Evolutionary conservation across 2,113 vertebrate species (phyloP).

Genomic region (Sus scrofa): DNA sequence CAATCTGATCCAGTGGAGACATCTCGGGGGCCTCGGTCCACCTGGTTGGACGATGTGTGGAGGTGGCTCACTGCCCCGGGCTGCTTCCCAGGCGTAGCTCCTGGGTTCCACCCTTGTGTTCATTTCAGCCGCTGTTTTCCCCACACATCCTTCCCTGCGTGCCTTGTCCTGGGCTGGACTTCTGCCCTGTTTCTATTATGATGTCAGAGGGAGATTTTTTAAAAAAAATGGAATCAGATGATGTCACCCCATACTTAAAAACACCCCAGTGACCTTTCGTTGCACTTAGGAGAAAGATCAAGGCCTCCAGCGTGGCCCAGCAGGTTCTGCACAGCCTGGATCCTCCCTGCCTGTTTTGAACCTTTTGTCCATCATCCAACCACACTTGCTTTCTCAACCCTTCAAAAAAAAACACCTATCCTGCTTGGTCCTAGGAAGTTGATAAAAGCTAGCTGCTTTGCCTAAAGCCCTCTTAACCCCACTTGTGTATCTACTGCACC

Average conservation of each 20-base stretch:
- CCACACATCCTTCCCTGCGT: neutral
- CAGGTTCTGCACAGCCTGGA: neutral
- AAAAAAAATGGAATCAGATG: neutral
- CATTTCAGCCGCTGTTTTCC: slow-evolving; percentile 8
- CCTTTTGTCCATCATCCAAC: neutral
- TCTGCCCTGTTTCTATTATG: slow-evolving; percentile 41
- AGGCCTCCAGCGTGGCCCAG: neutral
- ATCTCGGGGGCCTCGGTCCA: neutral
- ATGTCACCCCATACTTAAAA: neutral
- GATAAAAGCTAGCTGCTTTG: neutral
- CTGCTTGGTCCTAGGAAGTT: neutral
- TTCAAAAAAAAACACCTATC: neutral
- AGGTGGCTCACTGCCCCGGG: neutral
- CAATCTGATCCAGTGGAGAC: neutral
- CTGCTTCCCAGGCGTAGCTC: neutral
- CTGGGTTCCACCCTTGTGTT: neutral
- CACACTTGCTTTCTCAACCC: neutral
- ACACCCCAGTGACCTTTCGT: slow-evolving; percentile 14
- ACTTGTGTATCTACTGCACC: neutral
- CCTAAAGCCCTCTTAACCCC: neutral
- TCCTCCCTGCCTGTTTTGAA: neutral
- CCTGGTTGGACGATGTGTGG: neutral
- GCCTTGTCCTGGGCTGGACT: neutral
- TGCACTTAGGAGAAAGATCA: neutral
- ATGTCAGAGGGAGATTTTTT: neutral